Evolutionary conservation across 1,140 invertebrate species (phyloP).

Genomic region (Temnothorax nylanderi): DNA sequence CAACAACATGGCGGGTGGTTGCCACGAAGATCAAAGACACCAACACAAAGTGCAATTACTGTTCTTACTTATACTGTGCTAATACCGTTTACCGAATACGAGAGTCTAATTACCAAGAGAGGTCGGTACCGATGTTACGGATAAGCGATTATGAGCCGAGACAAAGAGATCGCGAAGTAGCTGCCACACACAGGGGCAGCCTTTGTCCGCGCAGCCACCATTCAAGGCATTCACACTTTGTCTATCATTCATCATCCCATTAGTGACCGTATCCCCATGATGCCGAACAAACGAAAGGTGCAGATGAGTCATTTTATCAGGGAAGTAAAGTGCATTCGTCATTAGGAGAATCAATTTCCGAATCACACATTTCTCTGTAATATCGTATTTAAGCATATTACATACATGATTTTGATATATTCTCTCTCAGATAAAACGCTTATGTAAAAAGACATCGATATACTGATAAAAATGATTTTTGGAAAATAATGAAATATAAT

Average conservation of each 20-base stretch:
- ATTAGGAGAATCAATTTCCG: conserved; percentile 29
- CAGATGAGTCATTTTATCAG: conserved; percentile 19
- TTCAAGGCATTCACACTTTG: conserved; percentile 64
- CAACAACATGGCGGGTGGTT: too few species aligned
- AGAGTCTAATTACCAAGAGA: conserved; percentile 68
- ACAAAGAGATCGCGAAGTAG: conserved; percentile 69
- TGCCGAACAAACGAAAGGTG: conserved; percentile 57
- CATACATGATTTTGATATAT: background rate
- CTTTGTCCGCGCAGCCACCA: conserved; percentile 61
- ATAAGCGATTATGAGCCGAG: conserved; percentile 64
- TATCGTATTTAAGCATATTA: conserved; percentile 1
- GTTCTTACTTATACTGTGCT: background rate
- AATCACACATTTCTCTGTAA: background rate
- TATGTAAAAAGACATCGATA: background rate
- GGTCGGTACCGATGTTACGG: conserved; percentile 67
- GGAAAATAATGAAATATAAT: background rate
- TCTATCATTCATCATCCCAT: conserved; percentile 66
- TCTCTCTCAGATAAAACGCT: background rate
- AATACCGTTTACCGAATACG: conserved; percentile 32
- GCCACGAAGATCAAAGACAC: too few species aligned
- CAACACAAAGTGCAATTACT: too few species aligned
- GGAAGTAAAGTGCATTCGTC: conserved; percentile 44
- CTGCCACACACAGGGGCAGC: conserved; percentile 52
- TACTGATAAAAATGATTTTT: background rate
- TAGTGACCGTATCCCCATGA: conserved; percentile 58